Evolutionary conservation across 2,888 invertebrate species (phyloP).

Genomic region (Nephrotoma flavescens): DNA sequence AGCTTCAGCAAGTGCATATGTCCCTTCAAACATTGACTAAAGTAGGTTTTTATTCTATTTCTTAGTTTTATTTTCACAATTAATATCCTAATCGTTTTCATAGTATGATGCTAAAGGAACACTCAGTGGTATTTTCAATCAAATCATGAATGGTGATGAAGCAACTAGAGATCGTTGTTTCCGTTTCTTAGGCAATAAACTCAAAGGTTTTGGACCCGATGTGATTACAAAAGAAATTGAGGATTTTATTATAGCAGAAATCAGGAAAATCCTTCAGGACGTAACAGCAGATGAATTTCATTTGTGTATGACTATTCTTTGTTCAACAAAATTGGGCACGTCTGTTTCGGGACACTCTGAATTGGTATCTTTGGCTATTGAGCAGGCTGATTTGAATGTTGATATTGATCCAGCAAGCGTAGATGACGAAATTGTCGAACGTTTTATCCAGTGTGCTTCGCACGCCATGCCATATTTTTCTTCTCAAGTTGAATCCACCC

Average conservation of each 20-base stretch:
- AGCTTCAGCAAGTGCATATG: slow-evolving; percentile 70
- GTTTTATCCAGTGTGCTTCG: slow-evolving; percentile 72
- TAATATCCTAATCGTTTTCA: not conserved
- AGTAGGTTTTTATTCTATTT: slow-evolving; percentile 13
- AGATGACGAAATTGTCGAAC: slow-evolving; percentile 57
- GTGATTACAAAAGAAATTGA: slow-evolving; percentile 72
- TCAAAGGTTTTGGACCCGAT: slow-evolving; percentile 63
- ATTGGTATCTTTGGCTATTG: slow-evolving; percentile 69
- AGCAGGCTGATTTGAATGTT: slow-evolving; percentile 71
- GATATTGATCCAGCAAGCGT: slow-evolving; percentile 33
- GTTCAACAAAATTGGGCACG: slow-evolving; percentile 64
- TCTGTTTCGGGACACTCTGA: slow-evolving; percentile 76
- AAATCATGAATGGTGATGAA: slow-evolving; percentile 55
- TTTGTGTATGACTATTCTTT: slow-evolving; percentile 71
- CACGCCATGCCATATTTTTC: slow-evolving; percentile 79
- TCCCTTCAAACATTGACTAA: slow-evolving; percentile 50
- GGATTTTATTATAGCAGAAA: slow-evolving; percentile 66
- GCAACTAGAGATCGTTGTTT: slow-evolving; percentile 72
- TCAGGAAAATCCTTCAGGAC: slow-evolving; percentile 75
- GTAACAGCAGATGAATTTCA: slow-evolving; percentile 87
- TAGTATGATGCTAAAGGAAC: slow-evolving; percentile 35
- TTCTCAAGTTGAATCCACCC: slow-evolving; percentile 68
- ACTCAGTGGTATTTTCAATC: slow-evolving; percentile 50
- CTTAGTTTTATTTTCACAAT: not conserved
- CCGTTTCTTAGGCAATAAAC: slow-evolving; percentile 71